Evolutionary conservation across 2,113 vertebrate genomes (phyloP).

Genomic region (Delphinus delphis): DNA sequence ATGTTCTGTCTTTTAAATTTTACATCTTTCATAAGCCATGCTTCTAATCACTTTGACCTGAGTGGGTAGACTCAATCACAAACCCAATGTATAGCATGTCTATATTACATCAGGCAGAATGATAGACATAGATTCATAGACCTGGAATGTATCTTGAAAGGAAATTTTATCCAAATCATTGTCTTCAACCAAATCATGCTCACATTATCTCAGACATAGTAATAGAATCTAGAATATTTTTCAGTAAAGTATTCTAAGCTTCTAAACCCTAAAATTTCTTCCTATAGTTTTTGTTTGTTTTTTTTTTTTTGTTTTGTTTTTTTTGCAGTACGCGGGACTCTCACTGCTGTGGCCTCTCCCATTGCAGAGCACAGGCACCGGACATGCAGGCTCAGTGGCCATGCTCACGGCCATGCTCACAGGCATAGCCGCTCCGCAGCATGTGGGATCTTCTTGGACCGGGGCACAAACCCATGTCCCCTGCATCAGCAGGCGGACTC

Average conservation of each 20-base stretch:
- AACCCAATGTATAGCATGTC: not conserved
- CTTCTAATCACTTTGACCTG: not conserved
- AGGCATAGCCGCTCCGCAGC: no score
- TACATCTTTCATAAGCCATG: not conserved
- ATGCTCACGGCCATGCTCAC: no score
- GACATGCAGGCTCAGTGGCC: no score
- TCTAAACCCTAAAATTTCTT: not conserved
- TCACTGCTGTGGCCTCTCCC: no score
- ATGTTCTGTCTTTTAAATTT: not conserved
- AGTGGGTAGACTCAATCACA: not conserved
- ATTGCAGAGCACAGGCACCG: no score
- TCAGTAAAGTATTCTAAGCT: not conserved
- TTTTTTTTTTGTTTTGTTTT: no score
- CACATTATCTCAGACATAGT: not conserved
- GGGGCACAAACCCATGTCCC: no score
- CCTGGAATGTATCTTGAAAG: not conserved
- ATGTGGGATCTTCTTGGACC: no score
- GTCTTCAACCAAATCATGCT: not conserved
- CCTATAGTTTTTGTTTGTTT: not conserved
- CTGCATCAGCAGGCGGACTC: no score
- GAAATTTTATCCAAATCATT: not conserved
- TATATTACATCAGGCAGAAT: not conserved
- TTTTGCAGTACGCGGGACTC: no score
- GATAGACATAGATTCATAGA: not conserved
- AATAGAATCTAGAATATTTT: not conserved